Percentiles rank a stretch among this genome's conserved stretches.
Evolutionary conservation across 2,797 vertebrate species (phyloP).

Genomic region (Enteromius radiatus): DNA sequence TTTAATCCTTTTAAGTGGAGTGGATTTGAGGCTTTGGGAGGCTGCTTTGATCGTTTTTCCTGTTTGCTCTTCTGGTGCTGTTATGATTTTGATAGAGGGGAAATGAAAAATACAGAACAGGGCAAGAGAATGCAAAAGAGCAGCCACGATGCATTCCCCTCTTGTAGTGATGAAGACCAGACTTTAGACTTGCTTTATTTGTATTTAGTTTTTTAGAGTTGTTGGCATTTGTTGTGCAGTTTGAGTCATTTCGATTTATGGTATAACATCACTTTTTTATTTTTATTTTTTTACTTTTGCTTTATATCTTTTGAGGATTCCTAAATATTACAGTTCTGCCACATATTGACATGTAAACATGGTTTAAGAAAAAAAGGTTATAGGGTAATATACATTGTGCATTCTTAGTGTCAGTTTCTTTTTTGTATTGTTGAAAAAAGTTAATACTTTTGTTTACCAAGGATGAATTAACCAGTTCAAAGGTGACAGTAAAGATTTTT

Average conservation of each 20-base stretch:
- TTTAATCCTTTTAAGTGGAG: constrained; percentile 57
- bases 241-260: too few relatives aligned
- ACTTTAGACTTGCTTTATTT: constrained; percentile 14
- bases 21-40: constrained; percentile 44
- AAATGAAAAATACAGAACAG: constrained; percentile 51
- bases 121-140: constrained; percentile 35
- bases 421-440: not conserved
- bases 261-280: not conserved
- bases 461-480: not conserved
- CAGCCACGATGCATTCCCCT: not conserved
- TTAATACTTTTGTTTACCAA: not conserved
- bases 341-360: not conserved
- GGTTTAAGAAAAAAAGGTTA: not conserved
- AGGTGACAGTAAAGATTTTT: not conserved
- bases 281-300: not conserved
- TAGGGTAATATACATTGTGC: not conserved
- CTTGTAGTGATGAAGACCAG: constrained; percentile 40
- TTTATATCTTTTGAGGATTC: not conserved
- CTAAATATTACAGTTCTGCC: too few relatives aligned
- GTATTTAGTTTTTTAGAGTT: constrained; percentile 26
- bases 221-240: constrained; percentile 25
- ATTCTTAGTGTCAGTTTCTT: not conserved
- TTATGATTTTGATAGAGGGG: constrained; percentile 50
- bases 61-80: constrained; percentile 38
- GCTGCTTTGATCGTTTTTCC: constrained; percentile 49